A percentile compares a stretch with the other conserved stretches of the same genome.
These are phyloP conservation scores for Colaptes auratus DNA, from an alignment of 2,113 vertebrate species.

Conservation along the genomic window DNA sequence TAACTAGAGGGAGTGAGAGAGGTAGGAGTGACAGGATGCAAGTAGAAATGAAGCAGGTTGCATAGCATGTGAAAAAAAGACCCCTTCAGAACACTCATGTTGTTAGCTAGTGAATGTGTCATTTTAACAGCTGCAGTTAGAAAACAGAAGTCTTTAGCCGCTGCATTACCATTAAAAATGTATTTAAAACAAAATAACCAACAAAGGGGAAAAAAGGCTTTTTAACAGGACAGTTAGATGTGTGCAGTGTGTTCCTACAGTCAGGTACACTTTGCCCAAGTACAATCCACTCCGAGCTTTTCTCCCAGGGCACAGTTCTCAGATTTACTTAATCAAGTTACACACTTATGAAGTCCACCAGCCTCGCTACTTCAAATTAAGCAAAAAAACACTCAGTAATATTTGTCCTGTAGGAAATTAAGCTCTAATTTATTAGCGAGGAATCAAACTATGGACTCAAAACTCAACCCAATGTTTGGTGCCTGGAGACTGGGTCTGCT, in stretches of 20 bases:
- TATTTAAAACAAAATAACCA: not conserved
- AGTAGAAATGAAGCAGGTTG: not conserved
- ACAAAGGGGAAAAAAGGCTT: not conserved
- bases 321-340: not conserved
- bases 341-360: not conserved
- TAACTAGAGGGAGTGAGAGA: not conserved
- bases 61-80: fast-evolving
- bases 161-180: not conserved
- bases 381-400: not conserved
- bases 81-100: not conserved
- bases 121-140: not conserved
- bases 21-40: not conserved
- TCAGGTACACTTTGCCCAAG: not conserved
- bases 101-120: not conserved
- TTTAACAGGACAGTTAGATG: not conserved
- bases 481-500: fast-evolving
- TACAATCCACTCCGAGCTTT: not conserved
- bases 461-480: not conserved
- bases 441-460: not conserved
- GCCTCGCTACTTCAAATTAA: not conserved
- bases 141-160: not conserved
- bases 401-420: not conserved
- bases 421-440: not conserved
- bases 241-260: not conserved
- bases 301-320: not conserved